phyloP scores from a whole-genome alignment of 2,888 invertebrate species.

The Salticus scenicus region DNA sequence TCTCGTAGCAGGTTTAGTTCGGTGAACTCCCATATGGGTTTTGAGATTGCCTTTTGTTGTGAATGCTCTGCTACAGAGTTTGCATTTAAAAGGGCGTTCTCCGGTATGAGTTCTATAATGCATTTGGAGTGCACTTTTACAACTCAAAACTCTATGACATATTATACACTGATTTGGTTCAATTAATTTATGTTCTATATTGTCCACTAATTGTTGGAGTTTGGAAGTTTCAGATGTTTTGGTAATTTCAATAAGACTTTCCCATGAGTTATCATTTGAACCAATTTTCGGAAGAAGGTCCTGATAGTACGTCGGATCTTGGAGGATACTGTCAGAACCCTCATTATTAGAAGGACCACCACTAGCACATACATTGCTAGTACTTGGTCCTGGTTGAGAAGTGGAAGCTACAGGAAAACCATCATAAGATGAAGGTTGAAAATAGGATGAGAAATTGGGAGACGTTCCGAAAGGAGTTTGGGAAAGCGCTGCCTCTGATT shows the following conservation, averaged over 20 bases:
- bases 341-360: conserved; percentile 44
- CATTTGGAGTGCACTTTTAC: conserved; percentile 98
- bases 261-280: conserved; percentile 90
- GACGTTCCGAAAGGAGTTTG: conserved; percentile 31
- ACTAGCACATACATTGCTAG: neutral
- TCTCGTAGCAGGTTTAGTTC: conserved; percentile 93
- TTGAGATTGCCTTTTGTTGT: conserved; percentile 99
- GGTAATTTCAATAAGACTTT: conserved; percentile 96
- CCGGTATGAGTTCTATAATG: conserved; percentile 97
- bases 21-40: conserved; percentile 99
- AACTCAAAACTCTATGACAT: conserved; percentile 95
- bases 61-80: conserved; percentile 96
- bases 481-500: conserved; percentile 39
- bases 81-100: conserved; percentile 96
- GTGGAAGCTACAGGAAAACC: conserved; percentile 77
- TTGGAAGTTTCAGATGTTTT: conserved; percentile 97
- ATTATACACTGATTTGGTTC: conserved; percentile 99
- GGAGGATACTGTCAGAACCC: conserved; percentile 78
- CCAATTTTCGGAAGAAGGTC: conserved; percentile 86
- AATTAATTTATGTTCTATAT: conserved; percentile 89
- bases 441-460: conserved; percentile 63
- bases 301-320: conserved; percentile 87
- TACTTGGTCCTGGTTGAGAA: conserved; percentile 34
- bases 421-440: conserved; percentile 47
- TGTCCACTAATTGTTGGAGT: conserved; percentile 96